Base-by-base conservation (phyloP, 2,888 invertebrate genomes). In the Caenorhabditis becei region DNA sequence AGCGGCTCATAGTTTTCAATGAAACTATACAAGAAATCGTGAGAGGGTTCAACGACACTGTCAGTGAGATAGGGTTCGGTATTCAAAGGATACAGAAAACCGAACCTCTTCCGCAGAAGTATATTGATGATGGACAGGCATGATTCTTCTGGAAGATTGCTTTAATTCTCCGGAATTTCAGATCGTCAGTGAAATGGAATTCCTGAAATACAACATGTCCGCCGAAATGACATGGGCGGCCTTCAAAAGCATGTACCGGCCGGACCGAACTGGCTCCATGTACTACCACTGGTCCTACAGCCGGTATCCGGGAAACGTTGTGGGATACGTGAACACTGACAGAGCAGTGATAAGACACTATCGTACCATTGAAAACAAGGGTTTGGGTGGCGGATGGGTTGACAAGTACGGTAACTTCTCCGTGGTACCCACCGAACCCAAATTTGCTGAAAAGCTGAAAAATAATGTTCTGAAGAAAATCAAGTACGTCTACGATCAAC, bases 271-370 rank as follows among this genome's bases (percentile, higher is more conserved):
- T 1, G 67, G 67, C 0, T 67, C 62, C 16, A 77, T 77, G 77
- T 77, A 77, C 28, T 77, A 63, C 24, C 77, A 77, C 56, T 77
- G 77, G 77, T 49, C 77, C 0, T 77, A 69, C 35, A 47, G 35
- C 44, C 24, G 61, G 24, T 77, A 77, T 26, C 69, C 77, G 2
- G 56, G 37, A 2, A 56, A 35, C 2, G 63, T 41, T 0, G 61
- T 47, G 1, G 56, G 18, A 37, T 61, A 69, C 20, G 56, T 56
- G 10, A 56, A 62, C 1, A 35, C 24, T 16, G 59, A 61, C 11
- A n/a, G 28, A n/a, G 75, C 67, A 0, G 20, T 49, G 4, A 32
- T 65, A 8, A 35, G 66, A 41, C 67, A 67, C 47, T 67, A 67
- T 18, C 56, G 67, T 28, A 56, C 67, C 26, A 56, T 37, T 24